phyloP scores from a whole-genome alignment of 2,797 vertebrate genomes.

The Hydrophis major region DNA sequence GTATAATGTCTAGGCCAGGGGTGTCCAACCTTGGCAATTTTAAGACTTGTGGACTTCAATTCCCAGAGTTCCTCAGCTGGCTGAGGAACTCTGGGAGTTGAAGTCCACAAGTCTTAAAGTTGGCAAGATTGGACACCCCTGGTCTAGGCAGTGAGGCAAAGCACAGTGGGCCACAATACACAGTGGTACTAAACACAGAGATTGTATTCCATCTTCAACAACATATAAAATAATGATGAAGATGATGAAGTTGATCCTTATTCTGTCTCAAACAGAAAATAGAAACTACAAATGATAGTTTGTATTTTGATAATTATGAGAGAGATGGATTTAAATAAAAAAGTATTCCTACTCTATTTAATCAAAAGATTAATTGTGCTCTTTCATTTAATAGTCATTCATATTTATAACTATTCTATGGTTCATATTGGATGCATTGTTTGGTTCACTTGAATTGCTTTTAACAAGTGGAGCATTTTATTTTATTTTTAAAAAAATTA shows the following conservation, averaged over 20 bases:
- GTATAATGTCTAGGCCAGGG: neutral
- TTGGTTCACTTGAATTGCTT: constrained; percentile 37
- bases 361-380: constrained; percentile 21
- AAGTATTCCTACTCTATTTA: constrained; percentile 4
- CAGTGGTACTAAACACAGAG: neutral
- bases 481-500: neutral
- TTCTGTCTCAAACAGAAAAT: neutral
- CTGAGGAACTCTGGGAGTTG: too few species aligned
- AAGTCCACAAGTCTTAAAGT: too few species aligned
- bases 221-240: neutral
- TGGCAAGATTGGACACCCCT: too few species aligned
- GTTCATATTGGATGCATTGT: constrained; percentile 20
- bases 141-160: neutral
- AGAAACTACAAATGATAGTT: neutral
- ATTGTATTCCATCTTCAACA: neutral
- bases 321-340: constrained; percentile 37
- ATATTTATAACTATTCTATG: constrained; percentile 17
- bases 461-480: constrained; percentile 20
- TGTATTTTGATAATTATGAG: constrained; percentile 25
- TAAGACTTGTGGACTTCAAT: too few species aligned
- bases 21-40: too few species aligned
- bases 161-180: neutral
- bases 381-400: constrained; percentile 5
- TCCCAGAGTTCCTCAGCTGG: too few species aligned
- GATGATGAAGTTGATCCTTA: neutral